Conservation (phyloP, 1,140 invertebrate species). For the Gerris buenoi region DNA sequence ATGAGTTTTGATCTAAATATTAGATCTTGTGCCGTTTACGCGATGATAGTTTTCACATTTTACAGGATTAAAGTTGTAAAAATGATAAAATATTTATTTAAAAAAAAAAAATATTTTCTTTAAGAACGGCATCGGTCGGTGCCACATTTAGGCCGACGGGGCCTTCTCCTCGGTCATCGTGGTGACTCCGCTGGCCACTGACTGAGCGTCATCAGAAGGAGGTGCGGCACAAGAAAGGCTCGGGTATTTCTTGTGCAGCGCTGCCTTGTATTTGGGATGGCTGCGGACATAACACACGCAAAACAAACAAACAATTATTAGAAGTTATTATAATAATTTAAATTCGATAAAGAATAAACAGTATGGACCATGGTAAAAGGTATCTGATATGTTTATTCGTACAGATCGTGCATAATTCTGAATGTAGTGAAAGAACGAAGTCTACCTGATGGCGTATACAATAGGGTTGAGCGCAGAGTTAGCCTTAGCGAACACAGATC, state of each 20-base stretch:
- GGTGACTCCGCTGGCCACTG: conserved; percentile 19
- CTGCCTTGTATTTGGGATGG: conserved; percentile 59
- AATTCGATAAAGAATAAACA: too few species aligned
- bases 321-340: too few species aligned
- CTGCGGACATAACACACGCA: too few species aligned
- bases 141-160: conserved; percentile 16
- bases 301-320: too few species aligned
- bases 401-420: too few species aligned
- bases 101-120: too few species aligned
- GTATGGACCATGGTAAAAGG: too few species aligned
- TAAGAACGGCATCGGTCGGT: background rate
- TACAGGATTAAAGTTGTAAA: too few species aligned
- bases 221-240: conserved; percentile 20
- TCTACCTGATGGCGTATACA: too few species aligned
- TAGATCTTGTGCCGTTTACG: background rate
- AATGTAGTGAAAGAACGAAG: too few species aligned
- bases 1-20: background rate
- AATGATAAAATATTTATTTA: too few species aligned
- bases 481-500: conserved; percentile 59
- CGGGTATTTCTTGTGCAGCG: conserved; percentile 53
- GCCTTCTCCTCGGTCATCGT: conserved; percentile 18
- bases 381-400: too few species aligned
- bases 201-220: conserved; percentile 11
- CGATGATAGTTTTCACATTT: background rate
- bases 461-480: conserved; percentile 68